Percentiles rank a stretch among this genome's conserved stretches.
phyloP scores from a whole-genome alignment of 2,888 invertebrate species.

The Ommatoiulus sabulosus region DNA sequence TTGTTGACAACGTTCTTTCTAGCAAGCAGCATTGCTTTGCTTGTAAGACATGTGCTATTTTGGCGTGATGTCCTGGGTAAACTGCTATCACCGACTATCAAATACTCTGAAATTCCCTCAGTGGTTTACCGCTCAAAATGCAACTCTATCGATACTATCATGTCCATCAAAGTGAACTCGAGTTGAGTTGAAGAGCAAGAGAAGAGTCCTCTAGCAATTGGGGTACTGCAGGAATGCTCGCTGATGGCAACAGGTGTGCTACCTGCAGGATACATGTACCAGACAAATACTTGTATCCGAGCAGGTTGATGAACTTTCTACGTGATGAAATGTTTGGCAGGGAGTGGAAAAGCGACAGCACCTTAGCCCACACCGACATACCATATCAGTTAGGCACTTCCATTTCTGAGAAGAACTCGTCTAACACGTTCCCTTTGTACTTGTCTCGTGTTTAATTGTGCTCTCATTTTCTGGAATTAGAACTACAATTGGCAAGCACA shows the following conservation, averaged over 20 bases:
- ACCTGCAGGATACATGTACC: not conserved
- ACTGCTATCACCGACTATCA: too few relatives aligned
- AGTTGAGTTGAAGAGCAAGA: too few relatives aligned
- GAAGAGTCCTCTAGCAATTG: not conserved
- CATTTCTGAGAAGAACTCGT: not conserved
- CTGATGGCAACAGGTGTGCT: not conserved
- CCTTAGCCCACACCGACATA: not conserved
- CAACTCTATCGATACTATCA: not conserved
- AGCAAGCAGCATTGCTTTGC: too few relatives aligned
- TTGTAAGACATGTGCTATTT: not conserved
- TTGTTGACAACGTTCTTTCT: too few relatives aligned
- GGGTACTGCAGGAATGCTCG: not conserved
- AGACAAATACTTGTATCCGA: not conserved
- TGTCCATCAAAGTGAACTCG: not conserved
- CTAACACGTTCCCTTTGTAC: constrained; percentile 26
- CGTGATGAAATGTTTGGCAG: constrained; percentile 1
- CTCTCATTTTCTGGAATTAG: constrained; percentile 21
- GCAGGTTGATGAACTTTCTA: not conserved
- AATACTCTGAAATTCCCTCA: too few relatives aligned
- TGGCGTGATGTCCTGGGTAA: too few relatives aligned
- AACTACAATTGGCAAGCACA: constrained; percentile 8
- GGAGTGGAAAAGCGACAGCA: not conserved
- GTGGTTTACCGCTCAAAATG: not conserved
- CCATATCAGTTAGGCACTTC: not conserved
- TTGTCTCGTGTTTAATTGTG: constrained; percentile 2